Evolutionary conservation across 2,888 invertebrate genomes (phyloP).

Genomic region (Lymantria dispar): DNA sequence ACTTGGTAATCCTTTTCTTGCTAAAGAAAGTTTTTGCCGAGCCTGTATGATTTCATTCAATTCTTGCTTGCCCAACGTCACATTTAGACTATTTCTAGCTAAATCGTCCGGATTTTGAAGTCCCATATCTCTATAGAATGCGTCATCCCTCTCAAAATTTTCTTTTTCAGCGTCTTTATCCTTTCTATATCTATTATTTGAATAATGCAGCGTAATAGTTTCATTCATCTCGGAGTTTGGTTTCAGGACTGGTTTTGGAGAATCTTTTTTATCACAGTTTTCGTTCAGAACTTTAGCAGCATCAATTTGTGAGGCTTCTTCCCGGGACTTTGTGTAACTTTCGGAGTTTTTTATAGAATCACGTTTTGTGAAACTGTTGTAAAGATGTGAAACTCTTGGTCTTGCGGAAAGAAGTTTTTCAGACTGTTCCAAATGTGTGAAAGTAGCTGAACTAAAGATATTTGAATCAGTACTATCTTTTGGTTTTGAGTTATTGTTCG

Average conservation of each 20-base stretch:
- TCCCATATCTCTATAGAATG: slow-evolving; percentile 70
- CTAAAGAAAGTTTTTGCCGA: slow-evolving; percentile 68
- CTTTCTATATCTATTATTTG: slow-evolving; percentile 63
- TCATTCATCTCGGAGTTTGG: slow-evolving; percentile 57
- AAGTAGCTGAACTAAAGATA: slow-evolving; percentile 73
- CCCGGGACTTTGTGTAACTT: slow-evolving; percentile 68
- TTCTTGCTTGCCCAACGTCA: slow-evolving; percentile 72
- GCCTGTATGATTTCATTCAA: slow-evolving; percentile 76
- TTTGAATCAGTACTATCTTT: slow-evolving; percentile 59
- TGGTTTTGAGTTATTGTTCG: slow-evolving; percentile 46
- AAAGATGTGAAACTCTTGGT: slow-evolving; percentile 57
- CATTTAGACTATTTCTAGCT: slow-evolving; percentile 60
- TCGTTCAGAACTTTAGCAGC: slow-evolving; percentile 64
- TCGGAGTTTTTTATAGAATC: slow-evolving; percentile 60
- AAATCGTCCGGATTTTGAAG: slow-evolving; percentile 52
- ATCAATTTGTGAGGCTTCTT: slow-evolving; percentile 70
- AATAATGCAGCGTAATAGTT: slow-evolving; percentile 67
- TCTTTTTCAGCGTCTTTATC: slow-evolving; percentile 70
- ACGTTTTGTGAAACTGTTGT: slow-evolving; percentile 60
- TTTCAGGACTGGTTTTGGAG: slow-evolving; percentile 39
- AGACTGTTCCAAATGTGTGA: slow-evolving; percentile 70
- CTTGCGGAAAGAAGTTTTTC: slow-evolving; percentile 63
- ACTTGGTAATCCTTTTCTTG: slow-evolving; percentile 63
- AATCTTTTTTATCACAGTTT: slow-evolving; percentile 60
- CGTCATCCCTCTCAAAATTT: slow-evolving; percentile 69